Evolutionary conservation across 2,888 invertebrate genomes (phyloP).

Genomic region (Acrobasis repandana): DNA sequence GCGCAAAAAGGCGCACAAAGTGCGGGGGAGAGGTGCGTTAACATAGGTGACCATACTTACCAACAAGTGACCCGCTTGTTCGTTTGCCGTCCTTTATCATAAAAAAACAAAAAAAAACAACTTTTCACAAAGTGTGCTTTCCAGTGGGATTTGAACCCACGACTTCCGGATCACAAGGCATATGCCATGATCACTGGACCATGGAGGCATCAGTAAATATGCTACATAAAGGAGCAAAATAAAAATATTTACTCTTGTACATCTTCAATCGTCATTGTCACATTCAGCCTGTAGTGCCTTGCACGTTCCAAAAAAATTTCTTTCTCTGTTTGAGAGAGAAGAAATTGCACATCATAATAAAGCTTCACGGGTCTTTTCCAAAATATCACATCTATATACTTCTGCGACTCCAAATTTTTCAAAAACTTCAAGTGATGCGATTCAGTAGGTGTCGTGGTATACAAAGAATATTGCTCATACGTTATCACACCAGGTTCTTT

Average conservation of each 20-base stretch:
- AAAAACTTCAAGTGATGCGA: slow-evolving; percentile 58
- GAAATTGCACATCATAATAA: slow-evolving; percentile 50
- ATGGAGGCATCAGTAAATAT: too few relatives aligned
- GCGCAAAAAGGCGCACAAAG: too few relatives aligned
- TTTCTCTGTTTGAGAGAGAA: slow-evolving; percentile 50
- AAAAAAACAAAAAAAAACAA: too few relatives aligned
- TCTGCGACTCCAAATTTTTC: slow-evolving; percentile 50
- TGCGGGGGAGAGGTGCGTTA: too few relatives aligned
- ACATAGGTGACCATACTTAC: too few relatives aligned
- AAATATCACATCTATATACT: slow-evolving; percentile 57
- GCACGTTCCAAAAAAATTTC: slow-evolving; percentile 52
- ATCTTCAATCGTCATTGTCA: slow-evolving; percentile 39
- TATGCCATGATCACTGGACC: too few relatives aligned
- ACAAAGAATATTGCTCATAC: slow-evolving; percentile 3
- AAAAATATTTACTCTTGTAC: slow-evolving; percentile 52
- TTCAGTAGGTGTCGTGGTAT: slow-evolving; percentile 37
- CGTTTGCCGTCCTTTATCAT: too few relatives aligned
- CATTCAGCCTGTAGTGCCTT: slow-evolving; percentile 48
- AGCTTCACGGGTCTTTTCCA: slow-evolving; percentile 59
- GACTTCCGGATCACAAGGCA: too few relatives aligned
- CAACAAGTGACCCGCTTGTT: too few relatives aligned
- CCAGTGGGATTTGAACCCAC: too few relatives aligned
- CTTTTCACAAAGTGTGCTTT: too few relatives aligned
- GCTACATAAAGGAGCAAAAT: too few relatives aligned
- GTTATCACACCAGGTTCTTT: not conserved